Conservation (phyloP, 2,888 invertebrate genomes). For the Tethea ocularis region DNA sequence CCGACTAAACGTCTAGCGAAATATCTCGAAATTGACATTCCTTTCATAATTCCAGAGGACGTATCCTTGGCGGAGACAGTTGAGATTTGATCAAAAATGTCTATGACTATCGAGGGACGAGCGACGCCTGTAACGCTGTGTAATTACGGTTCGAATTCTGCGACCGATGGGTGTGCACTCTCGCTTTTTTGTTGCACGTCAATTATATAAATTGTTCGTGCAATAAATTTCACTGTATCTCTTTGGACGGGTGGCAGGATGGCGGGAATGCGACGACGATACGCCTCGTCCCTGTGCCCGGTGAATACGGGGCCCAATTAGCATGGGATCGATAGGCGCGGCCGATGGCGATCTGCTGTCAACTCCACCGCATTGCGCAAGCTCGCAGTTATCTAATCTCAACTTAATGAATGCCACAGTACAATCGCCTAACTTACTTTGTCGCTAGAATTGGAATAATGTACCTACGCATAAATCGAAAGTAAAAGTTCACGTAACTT, state of each 20-base stretch:
- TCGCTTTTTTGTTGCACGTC: constrained; percentile 80
- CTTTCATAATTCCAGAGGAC: constrained; percentile 77
- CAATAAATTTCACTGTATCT: constrained; percentile 83
- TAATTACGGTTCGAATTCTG: constrained; percentile 74
- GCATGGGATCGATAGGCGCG: constrained; percentile 81
- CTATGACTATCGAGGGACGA: constrained; percentile 63
- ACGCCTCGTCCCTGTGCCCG: constrained; percentile 52
- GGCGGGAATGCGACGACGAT: constrained; percentile 69
- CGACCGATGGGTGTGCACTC: constrained; percentile 72
- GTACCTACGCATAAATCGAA: not conserved
- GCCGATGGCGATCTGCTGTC: constrained; percentile 77
- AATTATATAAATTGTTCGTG: constrained; percentile 83
- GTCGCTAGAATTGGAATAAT: constrained; percentile 1
- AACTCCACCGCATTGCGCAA: constrained; percentile 71
- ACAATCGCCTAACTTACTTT: constrained; percentile 55
- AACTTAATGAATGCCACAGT: constrained; percentile 72
- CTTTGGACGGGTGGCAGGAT: constrained; percentile 64
- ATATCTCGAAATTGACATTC: constrained; percentile 82
- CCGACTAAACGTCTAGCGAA: constrained; percentile 75
- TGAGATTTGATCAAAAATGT: constrained; percentile 74
- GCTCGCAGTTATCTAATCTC: constrained; percentile 72
- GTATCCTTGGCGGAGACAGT: constrained; percentile 68
- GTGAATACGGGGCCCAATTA: constrained; percentile 74
- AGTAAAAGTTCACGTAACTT: not conserved
- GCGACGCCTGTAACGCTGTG: constrained; percentile 56